A percentile compares a stretch with the other conserved stretches of the same genome.
Evolutionary conservation across 2,888 invertebrate genomes (phyloP).

Genomic region (Boloria euphrosyne): DNA sequence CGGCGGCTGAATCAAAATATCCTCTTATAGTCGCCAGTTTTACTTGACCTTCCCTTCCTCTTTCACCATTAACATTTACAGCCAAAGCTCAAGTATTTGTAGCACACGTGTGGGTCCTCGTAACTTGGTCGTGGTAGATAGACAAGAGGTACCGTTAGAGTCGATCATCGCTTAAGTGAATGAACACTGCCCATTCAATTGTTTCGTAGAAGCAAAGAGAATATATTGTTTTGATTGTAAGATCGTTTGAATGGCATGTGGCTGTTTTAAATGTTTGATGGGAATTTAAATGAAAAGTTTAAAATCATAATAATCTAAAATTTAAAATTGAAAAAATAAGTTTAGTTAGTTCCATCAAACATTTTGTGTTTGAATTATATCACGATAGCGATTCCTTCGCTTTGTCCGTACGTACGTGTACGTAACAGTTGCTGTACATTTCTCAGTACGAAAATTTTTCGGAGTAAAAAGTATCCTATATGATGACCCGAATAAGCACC

Average conservation of each 20-base stretch:
- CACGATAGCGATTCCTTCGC: no score
- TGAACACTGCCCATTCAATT: constrained; percentile 68
- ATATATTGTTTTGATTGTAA: constrained; percentile 58
- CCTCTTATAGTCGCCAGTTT: constrained; percentile 54
- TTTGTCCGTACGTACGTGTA: no score
- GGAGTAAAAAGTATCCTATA: no score
- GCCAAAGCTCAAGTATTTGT: constrained; percentile 22
- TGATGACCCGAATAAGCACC: no score
- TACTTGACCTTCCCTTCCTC: constrained; percentile 31
- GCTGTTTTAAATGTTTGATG: background rate
- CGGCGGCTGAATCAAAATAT: constrained; percentile 76
- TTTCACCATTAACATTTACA: constrained; percentile 27
- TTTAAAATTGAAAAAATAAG: no score
- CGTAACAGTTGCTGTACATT: no score
- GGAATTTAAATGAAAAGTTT: no score
- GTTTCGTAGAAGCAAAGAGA: constrained; percentile 66
- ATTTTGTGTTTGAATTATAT: no score
- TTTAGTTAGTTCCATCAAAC: no score
- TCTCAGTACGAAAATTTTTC: no score
- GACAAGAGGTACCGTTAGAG: constrained; percentile 70
- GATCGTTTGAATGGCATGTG: constrained; percentile 37
- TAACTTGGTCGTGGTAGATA: constrained; percentile 54
- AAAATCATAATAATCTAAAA: no score
- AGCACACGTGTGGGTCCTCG: constrained; percentile 34
- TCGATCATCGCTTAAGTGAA: constrained; percentile 70